Evolutionary conservation across 2,888 invertebrate species (phyloP).

Genomic region (Gandaritis pyraliata): DNA sequence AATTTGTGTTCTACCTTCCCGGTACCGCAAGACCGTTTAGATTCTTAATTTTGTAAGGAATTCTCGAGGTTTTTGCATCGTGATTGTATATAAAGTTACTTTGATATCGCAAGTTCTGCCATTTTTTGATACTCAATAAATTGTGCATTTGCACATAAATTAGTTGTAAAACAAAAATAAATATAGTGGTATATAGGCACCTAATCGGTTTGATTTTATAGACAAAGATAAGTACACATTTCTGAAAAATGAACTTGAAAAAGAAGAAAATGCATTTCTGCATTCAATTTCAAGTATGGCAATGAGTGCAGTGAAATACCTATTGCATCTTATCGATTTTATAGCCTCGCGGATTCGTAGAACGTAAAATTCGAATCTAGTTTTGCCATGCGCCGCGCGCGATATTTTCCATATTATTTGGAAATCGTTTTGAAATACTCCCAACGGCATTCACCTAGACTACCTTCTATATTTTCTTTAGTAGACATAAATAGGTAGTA

Average conservation of each 20-base stretch:
- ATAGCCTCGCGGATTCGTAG: conserved; percentile 27
- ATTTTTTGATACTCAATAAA: too few relatives aligned
- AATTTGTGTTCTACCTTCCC: conserved; percentile 25
- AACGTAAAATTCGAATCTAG: conserved; percentile 21
- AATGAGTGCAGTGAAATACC: conserved; percentile 7
- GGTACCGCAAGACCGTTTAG: conserved; percentile 11
- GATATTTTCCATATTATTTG: conserved; percentile 9
- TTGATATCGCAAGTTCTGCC: too few relatives aligned
- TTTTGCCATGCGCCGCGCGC: conserved; percentile 9
- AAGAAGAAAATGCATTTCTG: neutral
- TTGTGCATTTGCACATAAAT: too few relatives aligned
- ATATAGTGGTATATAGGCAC: too few relatives aligned
- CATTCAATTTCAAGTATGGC: neutral
- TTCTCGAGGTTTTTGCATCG: neutral
- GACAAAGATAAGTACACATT: too few relatives aligned
- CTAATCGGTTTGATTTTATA: too few relatives aligned
- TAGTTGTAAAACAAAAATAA: too few relatives aligned
- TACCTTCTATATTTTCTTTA: too few relatives aligned
- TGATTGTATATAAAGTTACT: too few relatives aligned
- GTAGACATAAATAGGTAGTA: too few relatives aligned
- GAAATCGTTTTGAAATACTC: conserved; percentile 43
- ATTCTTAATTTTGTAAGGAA: neutral
- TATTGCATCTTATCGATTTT: conserved; percentile 31
- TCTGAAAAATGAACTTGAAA: too few relatives aligned
- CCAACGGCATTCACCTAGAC: neutral